Evolutionary conservation across 2,113 vertebrate species (phyloP).

Genomic region (Zosterops pallidus): DNA sequence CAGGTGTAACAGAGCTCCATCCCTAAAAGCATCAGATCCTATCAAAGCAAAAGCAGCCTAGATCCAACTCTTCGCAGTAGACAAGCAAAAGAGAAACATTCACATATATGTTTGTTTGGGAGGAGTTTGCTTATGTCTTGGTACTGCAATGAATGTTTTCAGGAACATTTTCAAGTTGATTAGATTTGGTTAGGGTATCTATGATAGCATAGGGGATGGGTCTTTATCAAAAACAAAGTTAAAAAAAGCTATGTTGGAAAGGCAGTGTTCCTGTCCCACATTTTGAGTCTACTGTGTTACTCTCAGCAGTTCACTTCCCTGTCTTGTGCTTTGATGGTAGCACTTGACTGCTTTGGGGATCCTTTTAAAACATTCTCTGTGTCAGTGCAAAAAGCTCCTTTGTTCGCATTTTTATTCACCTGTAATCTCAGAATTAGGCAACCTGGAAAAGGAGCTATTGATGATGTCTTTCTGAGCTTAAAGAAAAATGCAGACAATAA

Average conservation of each 20-base stretch:
- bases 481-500: background rate
- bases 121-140: background rate
- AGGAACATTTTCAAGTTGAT: background rate
- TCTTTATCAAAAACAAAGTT: background rate
- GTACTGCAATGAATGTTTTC: background rate
- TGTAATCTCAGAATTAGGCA: conserved; percentile 3
- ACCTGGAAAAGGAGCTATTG: background rate
- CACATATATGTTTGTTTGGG: background rate
- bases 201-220: background rate
- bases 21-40: background rate
- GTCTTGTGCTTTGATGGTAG: background rate
- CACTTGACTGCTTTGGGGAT: background rate
- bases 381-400: background rate
- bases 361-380: background rate
- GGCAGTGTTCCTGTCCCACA: background rate
- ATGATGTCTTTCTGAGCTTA: background rate
- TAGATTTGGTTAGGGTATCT: background rate
- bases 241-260: background rate
- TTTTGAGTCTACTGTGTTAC: background rate
- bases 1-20: background rate
- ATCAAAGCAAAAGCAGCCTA: background rate
- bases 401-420: background rate
- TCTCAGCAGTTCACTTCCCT: background rate
- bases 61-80: background rate
- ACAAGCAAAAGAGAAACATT: background rate